Conservation (phyloP, 2,797 vertebrate species). For the Spinibarbus caldwelli region DNA sequence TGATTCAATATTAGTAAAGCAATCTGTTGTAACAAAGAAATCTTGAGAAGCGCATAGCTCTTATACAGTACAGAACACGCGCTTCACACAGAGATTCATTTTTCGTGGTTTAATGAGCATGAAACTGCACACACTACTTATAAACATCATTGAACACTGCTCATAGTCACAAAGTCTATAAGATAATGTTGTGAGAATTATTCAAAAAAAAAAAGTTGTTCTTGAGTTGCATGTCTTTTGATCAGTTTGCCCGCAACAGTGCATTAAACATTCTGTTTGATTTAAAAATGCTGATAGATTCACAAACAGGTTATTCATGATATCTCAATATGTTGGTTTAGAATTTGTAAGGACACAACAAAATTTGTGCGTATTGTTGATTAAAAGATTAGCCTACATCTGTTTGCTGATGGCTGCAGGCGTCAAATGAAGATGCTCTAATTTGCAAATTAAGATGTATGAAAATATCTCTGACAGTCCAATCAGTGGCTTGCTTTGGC, state of each 20-base stretch:
- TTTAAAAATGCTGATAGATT: constrained; percentile 26
- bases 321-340: constrained; percentile 27
- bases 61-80: not conserved
- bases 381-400: constrained; percentile 56
- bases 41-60: not conserved
- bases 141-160: not conserved
- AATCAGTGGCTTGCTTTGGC: constrained; percentile 87
- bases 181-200: not conserved
- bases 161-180: not conserved
- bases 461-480: constrained; percentile 85
- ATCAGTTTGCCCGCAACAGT: not conserved
- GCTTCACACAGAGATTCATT: not conserved
- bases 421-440: constrained; percentile 73
- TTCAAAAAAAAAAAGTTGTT: too few species aligned
- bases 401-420: constrained; percentile 56
- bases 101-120: constrained; percentile 4
- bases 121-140: not conserved
- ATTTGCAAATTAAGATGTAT: constrained; percentile 94
- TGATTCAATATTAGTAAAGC: constrained; percentile 9
- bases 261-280: constrained; percentile 4
- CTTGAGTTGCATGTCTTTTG: not conserved
- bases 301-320: constrained; percentile 27
- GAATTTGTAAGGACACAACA: constrained; percentile 32
- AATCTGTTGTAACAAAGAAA: not conserved
- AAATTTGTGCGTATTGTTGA: constrained; percentile 39